Base-by-base conservation (phyloP, 2,888 invertebrate genomes). In the Ethmia dodecea region DNA sequence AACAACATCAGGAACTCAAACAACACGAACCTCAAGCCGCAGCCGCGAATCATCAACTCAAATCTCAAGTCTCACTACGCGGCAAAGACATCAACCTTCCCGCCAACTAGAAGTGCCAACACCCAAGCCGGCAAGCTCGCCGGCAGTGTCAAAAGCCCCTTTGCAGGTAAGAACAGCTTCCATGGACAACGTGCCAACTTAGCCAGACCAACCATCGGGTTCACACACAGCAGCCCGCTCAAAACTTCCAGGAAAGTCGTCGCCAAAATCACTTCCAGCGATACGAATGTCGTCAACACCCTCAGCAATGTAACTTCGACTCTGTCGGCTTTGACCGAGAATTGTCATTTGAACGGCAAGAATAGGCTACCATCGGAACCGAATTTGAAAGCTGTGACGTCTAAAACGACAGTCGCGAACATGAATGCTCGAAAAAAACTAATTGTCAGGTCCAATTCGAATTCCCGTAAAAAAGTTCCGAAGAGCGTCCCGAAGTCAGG, bases 271-370 rank as follows among this genome's bases (percentile, higher is more conserved):
- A 45, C 50, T 2, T 55, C 60, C 2, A 69, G 48, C 33, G 79
- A 80, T 15, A 66, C 75, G 0, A 37, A 66, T 2, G 66, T 66
- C 0, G 66, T 65, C 3, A 65, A 65, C 0, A 66, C 69, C 0
- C 45, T 69, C 1, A 74, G 60, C 31, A 84, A 68, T 35, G 84
- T 86, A 6, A 86, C 79, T 0, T 77, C 86, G 1, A 83, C 84
- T 0, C 37, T 86, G 10, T 77, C 86, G 0, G 77, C 84, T 0
- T 44, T 86, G 22, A 86, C 86, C 1, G 86, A 86, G 37, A 86
- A 86, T 54, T 86, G 86, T 31, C 67, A 84, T 56, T 56, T 86
- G 43, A 84, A 87, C 44, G 83, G 81, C 28, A 86, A 84, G 45
- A 80, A 79, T 33, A 60, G 84, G 6, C 42, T 81, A 1, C 75